Evolutionary conservation across 2,113 vertebrate genomes (phyloP).

Genomic region (Falcunculus frontatus): DNA sequence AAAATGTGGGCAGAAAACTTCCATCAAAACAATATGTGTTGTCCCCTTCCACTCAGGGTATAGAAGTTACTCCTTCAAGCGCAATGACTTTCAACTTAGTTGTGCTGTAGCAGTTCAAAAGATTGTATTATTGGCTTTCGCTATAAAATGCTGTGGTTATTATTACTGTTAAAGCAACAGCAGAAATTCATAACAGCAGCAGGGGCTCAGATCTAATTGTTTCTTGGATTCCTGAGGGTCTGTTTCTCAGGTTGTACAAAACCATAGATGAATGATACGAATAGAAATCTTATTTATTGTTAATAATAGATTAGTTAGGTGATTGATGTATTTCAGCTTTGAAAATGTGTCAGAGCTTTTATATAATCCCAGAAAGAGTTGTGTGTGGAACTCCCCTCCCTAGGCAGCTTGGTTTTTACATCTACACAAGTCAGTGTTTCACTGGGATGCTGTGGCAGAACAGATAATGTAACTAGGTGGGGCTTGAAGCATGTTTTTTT

Average conservation of each 20-base stretch:
- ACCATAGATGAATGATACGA: fast-evolving
- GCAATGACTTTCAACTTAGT: background rate
- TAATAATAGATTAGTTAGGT: background rate
- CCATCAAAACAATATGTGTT: background rate
- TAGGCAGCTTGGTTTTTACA: fast-evolving
- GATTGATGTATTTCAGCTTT: background rate
- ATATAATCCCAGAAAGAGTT: background rate
- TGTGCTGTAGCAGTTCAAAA: background rate
- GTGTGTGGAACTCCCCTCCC: background rate
- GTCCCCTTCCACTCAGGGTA: background rate
- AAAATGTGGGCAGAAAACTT: background rate
- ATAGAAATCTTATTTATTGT: background rate
- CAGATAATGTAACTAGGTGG: background rate
- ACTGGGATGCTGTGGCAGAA: background rate
- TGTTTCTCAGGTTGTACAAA: background rate
- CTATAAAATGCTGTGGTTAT: background rate
- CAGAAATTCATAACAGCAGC: background rate
- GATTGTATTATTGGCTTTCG: background rate
- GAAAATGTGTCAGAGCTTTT: background rate
- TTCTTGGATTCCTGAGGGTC: background rate
- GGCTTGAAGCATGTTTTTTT: background rate
- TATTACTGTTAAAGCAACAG: background rate
- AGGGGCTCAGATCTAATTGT: background rate
- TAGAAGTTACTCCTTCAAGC: background rate
- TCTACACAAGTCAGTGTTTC: background rate